Evolutionary conservation across 2,888 invertebrate genomes (phyloP).

Genomic region (Hypercompe scribonia): DNA sequence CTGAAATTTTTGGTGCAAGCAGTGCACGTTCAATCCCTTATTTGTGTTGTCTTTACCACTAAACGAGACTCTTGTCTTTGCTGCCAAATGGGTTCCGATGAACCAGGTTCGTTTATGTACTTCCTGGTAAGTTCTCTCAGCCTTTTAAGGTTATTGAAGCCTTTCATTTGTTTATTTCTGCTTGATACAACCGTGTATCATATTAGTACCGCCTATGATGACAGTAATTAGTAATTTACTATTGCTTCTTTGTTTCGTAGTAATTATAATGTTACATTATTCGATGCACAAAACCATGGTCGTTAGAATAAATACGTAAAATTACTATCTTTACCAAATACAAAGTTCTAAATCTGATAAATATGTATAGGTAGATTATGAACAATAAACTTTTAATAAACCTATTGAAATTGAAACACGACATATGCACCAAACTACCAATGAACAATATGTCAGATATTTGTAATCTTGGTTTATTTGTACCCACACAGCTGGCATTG

Average conservation of each 20-base stretch:
- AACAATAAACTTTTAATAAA: slow-evolving; percentile 28
- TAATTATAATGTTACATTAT: background rate
- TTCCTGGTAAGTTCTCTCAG: background rate
- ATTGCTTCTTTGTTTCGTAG: too few species aligned
- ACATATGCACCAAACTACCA: slow-evolving; percentile 55
- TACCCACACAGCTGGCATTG: slow-evolving; percentile 46
- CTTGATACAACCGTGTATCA: background rate
- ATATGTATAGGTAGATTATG: background rate
- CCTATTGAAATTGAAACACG: slow-evolving; percentile 46
- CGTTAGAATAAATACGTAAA: background rate
- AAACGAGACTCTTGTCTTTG: background rate
- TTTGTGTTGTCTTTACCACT: background rate
- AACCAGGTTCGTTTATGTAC: background rate
- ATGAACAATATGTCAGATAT: slow-evolving; percentile 42
- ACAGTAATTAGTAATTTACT: background rate
- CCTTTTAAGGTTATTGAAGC: background rate
- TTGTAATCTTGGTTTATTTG: slow-evolving; percentile 55
- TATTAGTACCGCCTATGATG: background rate
- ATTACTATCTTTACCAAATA: background rate
- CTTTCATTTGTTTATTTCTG: background rate
- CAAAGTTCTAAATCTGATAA: background rate
- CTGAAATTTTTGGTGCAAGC: background rate
- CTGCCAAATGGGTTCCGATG: background rate
- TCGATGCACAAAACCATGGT: background rate
- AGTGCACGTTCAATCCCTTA: background rate